These are phyloP conservation scores for Corythucha ciliata DNA, from an alignment of 2,888 invertebrate species.

Conservation along the genomic window DNA sequence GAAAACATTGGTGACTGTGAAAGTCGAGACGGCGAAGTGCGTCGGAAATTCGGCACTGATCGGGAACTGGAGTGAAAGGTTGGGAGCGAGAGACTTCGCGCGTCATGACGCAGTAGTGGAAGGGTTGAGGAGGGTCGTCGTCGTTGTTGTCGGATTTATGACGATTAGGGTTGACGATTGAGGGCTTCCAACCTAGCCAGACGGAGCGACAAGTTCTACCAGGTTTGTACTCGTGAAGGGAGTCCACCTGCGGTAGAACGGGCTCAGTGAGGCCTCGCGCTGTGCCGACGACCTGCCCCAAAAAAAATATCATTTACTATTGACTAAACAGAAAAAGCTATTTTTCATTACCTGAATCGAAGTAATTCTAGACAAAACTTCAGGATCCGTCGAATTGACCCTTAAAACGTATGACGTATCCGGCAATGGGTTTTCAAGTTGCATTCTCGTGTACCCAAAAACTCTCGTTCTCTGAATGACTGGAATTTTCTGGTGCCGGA, in stretches of 20 bases:
- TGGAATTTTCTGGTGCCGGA: conserved; percentile 37
- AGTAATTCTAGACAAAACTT: conserved; percentile 45
- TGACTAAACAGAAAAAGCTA: not conserved
- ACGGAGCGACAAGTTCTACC: conserved; percentile 46
- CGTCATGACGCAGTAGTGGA: conserved; percentile 43
- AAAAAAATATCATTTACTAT: conserved; percentile 10
- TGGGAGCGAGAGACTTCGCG: conserved; percentile 37
- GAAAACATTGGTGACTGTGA: conserved; percentile 40
- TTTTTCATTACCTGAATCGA: conserved; percentile 45
- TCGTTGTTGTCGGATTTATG: no score
- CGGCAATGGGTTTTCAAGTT: conserved; percentile 41
- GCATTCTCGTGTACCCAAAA: conserved; percentile 43
- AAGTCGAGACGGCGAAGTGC: conserved; percentile 42
- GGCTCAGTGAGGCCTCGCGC: conserved; percentile 46
- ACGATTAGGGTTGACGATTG: no score
- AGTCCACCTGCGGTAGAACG: conserved; percentile 46
- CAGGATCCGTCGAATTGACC: conserved; percentile 45
- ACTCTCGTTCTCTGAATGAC: conserved; percentile 42
- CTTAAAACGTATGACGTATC: conserved; percentile 47
- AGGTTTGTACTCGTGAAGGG: conserved; percentile 46
- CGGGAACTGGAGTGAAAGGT: conserved; percentile 38
- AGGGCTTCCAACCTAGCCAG: conserved; percentile 52
- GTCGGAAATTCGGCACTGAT: conserved; percentile 44
- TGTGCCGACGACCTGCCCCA: conserved; percentile 45
- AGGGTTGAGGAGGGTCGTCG: no score